Evolutionary conservation across 2,888 invertebrate genomes (phyloP), one percentile per base, ranked within the genome.

Genomic region (Zygothrica quintamaculata): DNA sequence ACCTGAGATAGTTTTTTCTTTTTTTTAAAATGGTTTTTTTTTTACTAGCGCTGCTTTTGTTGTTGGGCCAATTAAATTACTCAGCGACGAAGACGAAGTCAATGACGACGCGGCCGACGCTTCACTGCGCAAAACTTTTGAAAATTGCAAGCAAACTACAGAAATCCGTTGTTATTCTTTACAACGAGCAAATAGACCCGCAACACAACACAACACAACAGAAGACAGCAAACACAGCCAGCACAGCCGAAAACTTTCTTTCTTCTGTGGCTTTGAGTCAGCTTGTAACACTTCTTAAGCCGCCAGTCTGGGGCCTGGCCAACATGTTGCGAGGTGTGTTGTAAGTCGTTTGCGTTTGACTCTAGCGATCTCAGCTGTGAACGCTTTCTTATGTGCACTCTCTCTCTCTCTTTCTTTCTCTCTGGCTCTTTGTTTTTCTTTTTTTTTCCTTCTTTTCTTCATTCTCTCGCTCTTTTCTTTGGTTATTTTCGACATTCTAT

Each of bases 161-260:
- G 22, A 59, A 62, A 37, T 67, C 48, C 59, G 67, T 55, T 65
- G 55, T 58, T 61, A 36, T 56, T 56, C 57, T 51, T 18, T 56
- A 47, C 12, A 11, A 31, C 29, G 36, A n/a, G 18, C 16, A 33
- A 34, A 33, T 9, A 16, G 15, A 36, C 18, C 43, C 48, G 62
- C 40, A 51, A 44, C 60, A 33, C 42, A 2, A 42, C 42, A 22
- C n/a, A n/a, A n/a, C n/a, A n/a, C n/a, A n/a, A n/a, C n/a, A n/a
- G n/a, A n/a, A n/a, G n/a, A 47, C 53, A 47, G 40, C 53, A 48
- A 52, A 55, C 73, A 85, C 90, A 86, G 89, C 89, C 84, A 81
- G 80, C 86, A 76, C 79, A 76, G 79, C 70, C 84, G 88, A 87
- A 87, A 88, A 90, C 89, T 90, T 90, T 90, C 90, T 90, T 88